phyloP scores from a whole-genome alignment of 1,140 invertebrate genomes.

The Babylonia areolata region DNA sequence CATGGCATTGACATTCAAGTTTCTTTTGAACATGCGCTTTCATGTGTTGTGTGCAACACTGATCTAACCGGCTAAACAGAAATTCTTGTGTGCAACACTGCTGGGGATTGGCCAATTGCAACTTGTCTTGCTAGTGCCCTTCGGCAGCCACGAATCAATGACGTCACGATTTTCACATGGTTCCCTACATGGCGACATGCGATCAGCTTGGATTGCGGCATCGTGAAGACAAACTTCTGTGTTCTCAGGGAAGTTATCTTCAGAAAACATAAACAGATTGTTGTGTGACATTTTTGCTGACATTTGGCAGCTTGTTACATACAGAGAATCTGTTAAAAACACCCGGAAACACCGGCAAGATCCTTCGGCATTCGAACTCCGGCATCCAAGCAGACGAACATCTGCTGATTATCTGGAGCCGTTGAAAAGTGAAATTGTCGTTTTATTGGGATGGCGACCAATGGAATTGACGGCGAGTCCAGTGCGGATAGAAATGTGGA shows the following conservation, averaged over 20 bases:
- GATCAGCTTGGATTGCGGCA: slow-evolving; percentile 36
- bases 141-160: slow-evolving; percentile 17
- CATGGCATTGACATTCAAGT: too few relatives aligned
- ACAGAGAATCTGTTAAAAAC: neutral
- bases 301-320: neutral
- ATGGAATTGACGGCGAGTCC: slow-evolving; percentile 69
- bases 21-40: too few relatives aligned
- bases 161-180: slow-evolving; percentile 55
- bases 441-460: slow-evolving; percentile 61
- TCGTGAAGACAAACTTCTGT: neutral
- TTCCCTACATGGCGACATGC: slow-evolving; percentile 43
- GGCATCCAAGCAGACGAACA: neutral
- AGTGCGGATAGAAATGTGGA: slow-evolving; percentile 97
- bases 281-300: neutral
- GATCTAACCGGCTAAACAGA: neutral
- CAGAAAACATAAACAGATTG: neutral
- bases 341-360: neutral
- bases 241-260: neutral
- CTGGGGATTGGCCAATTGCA: slow-evolving; percentile 14
- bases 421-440: neutral
- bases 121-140: neutral
- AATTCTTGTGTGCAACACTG: neutral
- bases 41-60: too few relatives aligned
- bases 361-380: neutral
- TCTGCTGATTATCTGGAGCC: too few relatives aligned